These are phyloP conservation scores for Triplophysa dalaica DNA, from an alignment of 2,113 vertebrate genomes.

Conservation along the genomic window DNA sequence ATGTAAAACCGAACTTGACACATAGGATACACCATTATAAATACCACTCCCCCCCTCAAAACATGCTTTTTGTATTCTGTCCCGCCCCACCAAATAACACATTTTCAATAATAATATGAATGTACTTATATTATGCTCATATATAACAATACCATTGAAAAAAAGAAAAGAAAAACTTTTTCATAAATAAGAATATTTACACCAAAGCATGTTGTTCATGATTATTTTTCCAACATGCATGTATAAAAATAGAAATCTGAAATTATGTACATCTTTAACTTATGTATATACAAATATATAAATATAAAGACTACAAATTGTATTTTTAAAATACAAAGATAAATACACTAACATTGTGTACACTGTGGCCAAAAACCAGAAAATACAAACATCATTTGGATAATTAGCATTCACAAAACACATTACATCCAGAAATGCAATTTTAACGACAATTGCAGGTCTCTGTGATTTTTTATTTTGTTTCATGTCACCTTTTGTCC, in stretches of 20 bases:
- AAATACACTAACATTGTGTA: slow-evolving; percentile 98
- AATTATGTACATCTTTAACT: slow-evolving; percentile 83
- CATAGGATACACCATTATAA: slow-evolving; percentile 55
- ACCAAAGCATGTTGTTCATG: slow-evolving; percentile 68
- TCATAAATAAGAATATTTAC: slow-evolving; percentile 75
- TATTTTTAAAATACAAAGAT: slow-evolving; percentile 99
- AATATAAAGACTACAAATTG: slow-evolving; percentile 99
- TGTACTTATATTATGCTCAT: slow-evolving; percentile 59
- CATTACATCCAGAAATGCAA: slow-evolving; percentile 95
- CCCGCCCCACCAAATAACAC: slow-evolving; percentile 51
- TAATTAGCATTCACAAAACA: slow-evolving; percentile 99
- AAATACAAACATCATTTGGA: slow-evolving; percentile 91
- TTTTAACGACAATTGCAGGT: slow-evolving; percentile 83
- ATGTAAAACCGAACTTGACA: slow-evolving; percentile 45
- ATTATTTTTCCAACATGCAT: slow-evolving; percentile 77
- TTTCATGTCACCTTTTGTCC: slow-evolving; percentile 32
- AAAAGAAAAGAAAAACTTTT: slow-evolving; percentile 65
- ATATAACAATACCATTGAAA: slow-evolving; percentile 68
- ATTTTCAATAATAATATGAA: slow-evolving; percentile 44
- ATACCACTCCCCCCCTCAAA: slow-evolving; percentile 45
- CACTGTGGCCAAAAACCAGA: slow-evolving; percentile 84
- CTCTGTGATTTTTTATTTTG: slow-evolving; percentile 61
- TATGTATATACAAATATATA: slow-evolving; percentile 73
- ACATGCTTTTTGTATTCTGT: slow-evolving; percentile 27
- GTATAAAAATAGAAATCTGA: slow-evolving; percentile 99